Percentiles rank a stretch among this genome's conserved stretches.
Evolutionary conservation across 1,140 invertebrate species (phyloP).

Genomic region (Aphelenchoides besseyi): DNA sequence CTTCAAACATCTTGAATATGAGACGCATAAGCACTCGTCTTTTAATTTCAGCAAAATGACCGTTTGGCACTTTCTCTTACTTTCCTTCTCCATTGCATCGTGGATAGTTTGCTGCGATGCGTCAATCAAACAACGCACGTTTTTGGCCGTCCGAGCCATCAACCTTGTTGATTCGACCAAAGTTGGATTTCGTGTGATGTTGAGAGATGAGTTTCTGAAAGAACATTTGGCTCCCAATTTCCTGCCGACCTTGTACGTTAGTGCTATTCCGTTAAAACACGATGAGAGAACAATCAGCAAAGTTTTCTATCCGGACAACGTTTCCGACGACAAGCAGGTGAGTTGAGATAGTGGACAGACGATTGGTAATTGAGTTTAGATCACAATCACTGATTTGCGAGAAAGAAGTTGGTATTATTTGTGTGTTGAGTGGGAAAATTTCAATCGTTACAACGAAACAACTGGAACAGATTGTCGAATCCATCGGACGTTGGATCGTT

Average conservation of each 20-base stretch:
- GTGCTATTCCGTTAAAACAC: slow-evolving; percentile 41
- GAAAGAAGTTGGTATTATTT: slow-evolving; percentile 48
- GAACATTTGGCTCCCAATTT: slow-evolving; percentile 42
- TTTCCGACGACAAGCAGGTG: slow-evolving; percentile 49
- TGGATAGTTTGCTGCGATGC: not conserved
- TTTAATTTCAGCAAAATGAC: slow-evolving; percentile 13
- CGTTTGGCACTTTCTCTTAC: not conserved
- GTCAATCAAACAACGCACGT: slow-evolving; percentile 39
- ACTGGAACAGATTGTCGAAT: slow-evolving; percentile 49
- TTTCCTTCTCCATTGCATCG: not conserved
- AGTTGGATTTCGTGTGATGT: slow-evolving; percentile 39
- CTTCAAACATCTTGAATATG: too few species aligned
- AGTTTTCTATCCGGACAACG: slow-evolving; percentile 48
- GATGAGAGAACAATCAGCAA: slow-evolving; percentile 41
- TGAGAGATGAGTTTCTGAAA: slow-evolving; percentile 45
- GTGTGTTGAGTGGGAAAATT: slow-evolving; percentile 50
- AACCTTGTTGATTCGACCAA: slow-evolving; percentile 51
- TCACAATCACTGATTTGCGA: slow-evolving; percentile 32
- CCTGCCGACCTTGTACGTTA: slow-evolving; percentile 45
- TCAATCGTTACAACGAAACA: slow-evolving; percentile 52
- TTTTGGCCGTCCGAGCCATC: slow-evolving; percentile 44
- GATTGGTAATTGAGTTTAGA: too few species aligned
- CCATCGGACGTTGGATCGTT: slow-evolving; percentile 43
- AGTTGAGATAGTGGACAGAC: not conserved
- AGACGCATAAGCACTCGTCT: too few species aligned